Conservation (phyloP, 1,140 invertebrate species). For the Apolygus lucorum region DNA sequence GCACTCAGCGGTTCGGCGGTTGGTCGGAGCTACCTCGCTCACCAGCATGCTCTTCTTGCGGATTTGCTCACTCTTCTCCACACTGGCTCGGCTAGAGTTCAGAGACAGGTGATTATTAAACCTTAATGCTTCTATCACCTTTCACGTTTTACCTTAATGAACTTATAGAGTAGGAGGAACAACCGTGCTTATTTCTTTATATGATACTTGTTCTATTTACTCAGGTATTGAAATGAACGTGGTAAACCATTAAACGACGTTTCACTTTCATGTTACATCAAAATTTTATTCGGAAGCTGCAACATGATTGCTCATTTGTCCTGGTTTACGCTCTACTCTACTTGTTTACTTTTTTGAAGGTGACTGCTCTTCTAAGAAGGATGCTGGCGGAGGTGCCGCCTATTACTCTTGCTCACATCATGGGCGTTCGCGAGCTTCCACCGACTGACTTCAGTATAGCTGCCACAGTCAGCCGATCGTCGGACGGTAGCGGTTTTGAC, state of each 20-base stretch:
- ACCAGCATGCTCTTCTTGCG: slow-evolving; percentile 71
- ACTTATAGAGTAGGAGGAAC: no score
- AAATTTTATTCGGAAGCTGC: no score
- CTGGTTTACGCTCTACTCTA: no score
- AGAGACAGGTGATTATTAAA: slow-evolving; percentile 61
- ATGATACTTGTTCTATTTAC: no score
- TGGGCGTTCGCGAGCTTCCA: slow-evolving; percentile 58
- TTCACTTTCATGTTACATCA: no score
- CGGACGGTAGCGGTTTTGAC: slow-evolving; percentile 48
- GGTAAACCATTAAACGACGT: no score
- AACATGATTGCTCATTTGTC: no score
- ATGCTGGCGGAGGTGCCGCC: slow-evolving; percentile 77
- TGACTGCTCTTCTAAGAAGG: slow-evolving; percentile 66
- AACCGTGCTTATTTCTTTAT: no score
- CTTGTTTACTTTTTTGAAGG: no score
- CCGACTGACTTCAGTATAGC: slow-evolving; percentile 70
- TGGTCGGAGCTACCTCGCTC: slow-evolving; percentile 79
- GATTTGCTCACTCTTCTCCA: slow-evolving; percentile 83
- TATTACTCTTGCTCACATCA: slow-evolving; percentile 52
- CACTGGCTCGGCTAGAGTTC: slow-evolving; percentile 87
- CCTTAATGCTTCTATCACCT: no score
- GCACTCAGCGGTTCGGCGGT: slow-evolving; percentile 89
- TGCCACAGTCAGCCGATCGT: slow-evolving; percentile 41
- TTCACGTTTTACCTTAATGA: no score
- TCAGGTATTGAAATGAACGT: no score